phyloP scores from a whole-genome alignment of 1,140 invertebrate species.

The Drosophila equinoxialis region DNA sequence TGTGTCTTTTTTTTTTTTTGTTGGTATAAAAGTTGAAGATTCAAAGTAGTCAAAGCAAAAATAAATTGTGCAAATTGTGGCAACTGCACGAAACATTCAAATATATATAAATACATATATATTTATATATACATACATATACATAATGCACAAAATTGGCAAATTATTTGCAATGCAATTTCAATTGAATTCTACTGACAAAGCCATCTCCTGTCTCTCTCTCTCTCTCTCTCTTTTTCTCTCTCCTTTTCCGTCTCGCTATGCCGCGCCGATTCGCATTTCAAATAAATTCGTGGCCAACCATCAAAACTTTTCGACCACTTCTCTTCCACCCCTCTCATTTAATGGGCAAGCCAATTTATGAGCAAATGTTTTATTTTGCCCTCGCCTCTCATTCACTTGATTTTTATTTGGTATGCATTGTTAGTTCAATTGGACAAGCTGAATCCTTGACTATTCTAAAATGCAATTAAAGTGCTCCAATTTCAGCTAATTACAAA shows the following conservation, averaged over 20 bases:
- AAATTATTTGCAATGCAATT: conserved; percentile 75
- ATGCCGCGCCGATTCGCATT: conserved; percentile 7
- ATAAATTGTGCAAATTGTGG: conserved; percentile 72
- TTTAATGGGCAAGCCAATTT: conserved; percentile 54
- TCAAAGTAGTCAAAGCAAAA: conserved; percentile 71
- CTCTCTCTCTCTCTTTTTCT: not conserved
- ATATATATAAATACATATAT: conserved; percentile 12
- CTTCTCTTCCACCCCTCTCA: too few relatives aligned
- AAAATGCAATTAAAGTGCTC: conserved; percentile 8
- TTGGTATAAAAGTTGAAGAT: conserved; percentile 55
- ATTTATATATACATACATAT: not conserved
- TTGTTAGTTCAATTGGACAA: conserved; percentile 28
- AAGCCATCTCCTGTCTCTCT: not conserved
- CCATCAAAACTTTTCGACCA: not conserved
- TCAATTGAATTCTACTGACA: conserved; percentile 66
- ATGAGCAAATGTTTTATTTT: conserved; percentile 52
- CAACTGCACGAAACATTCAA: conserved; percentile 45
- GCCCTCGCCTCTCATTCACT: too few relatives aligned
- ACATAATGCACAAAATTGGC: conserved; percentile 57
- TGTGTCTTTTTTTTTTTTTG: not conserved
- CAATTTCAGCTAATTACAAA: conserved; percentile 9
- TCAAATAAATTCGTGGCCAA: conserved; percentile 50
- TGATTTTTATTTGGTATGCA: conserved; percentile 4
- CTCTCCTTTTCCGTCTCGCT: not conserved
- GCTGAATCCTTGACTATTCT: conserved; percentile 4